Evolutionary conservation across 1,140 invertebrate species (phyloP), one percentile per base, ranked within the genome.

Genomic region (Cyrtorhinus lividipennis): DNA sequence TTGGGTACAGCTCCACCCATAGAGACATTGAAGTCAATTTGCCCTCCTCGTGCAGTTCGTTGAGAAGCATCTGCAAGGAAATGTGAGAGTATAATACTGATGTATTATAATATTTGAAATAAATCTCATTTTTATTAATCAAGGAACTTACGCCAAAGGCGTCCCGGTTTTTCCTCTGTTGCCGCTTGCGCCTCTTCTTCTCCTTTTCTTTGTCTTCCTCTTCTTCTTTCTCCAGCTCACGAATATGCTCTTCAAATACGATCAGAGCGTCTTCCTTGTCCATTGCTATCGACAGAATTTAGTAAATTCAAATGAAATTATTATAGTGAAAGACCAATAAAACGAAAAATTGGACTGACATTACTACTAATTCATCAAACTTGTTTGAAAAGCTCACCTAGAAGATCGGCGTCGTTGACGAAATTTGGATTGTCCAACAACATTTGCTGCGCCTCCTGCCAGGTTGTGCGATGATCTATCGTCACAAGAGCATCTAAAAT

Each of bases 1-100:
- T 86, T 1, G 93, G 92, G 76, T 97, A 99, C 0, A 98, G 75
- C 74, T 97, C 94, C n/a, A 95, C 92, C 96, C 96, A 99, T n/a
- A 98, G 75, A 0, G 95, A 98, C 91, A 98, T 96, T 0, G 95
- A 98, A 0, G 95, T 97, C 20, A 99, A 75, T 75, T 96, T 97
- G 58, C 93, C 94, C 75, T 95, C 89, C 72, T 97, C 93, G 68
- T 98, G 94, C 23, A 98, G 77, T 68, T 92, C 85, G 75, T 98
- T 94, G 0, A 99, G 75, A 22, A 98, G 75, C 45, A 86, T 83
- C 82, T 91, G 69, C n/a, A n/a, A n/a, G n/a, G n/a, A n/a, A n/a
- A n/a, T n/a, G n/a, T n/a, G n/a, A n/a, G n/a, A n/a, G n/a, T n/a
- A n/a, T n/a, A n/a, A n/a, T n/a, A n/a, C n/a, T n/a, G n/a, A n/a